phyloP scores from a whole-genome alignment of 1,140 invertebrate genomes.

The Drosophila navojoa region DNA sequence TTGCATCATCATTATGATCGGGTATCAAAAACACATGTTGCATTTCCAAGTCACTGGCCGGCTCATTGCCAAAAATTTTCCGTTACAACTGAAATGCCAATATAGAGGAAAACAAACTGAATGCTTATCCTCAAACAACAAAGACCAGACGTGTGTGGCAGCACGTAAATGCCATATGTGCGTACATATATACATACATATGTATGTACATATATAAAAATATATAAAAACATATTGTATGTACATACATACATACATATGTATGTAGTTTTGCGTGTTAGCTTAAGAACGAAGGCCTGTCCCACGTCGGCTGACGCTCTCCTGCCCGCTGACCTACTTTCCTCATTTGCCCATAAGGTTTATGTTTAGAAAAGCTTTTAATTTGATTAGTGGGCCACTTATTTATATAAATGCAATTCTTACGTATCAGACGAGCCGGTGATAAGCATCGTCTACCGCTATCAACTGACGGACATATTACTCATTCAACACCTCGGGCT shows the following conservation, averaged over 20 bases:
- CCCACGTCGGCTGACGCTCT: not conserved
- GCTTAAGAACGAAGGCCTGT: slow-evolving; percentile 18
- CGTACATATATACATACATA: too few species aligned
- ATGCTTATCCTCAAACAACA: slow-evolving; percentile 11
- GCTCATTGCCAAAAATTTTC: slow-evolving; percentile 48
- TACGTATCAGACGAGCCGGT: slow-evolving; percentile 31
- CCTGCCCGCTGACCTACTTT: slow-evolving; percentile 34
- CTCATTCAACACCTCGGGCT: slow-evolving; percentile 23
- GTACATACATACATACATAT: slow-evolving; percentile 1
- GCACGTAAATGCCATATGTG: slow-evolving; percentile 6
- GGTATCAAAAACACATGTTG: slow-evolving; percentile 38
- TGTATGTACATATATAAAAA: not conserved
- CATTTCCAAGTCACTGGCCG: slow-evolving; percentile 24
- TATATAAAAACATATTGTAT: not conserved
- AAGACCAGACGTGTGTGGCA: slow-evolving; percentile 23
- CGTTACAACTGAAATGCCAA: slow-evolving; percentile 35
- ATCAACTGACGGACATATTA: slow-evolving; percentile 25
- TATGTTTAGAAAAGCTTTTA: slow-evolving; percentile 35
- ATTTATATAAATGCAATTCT: slow-evolving; percentile 6
- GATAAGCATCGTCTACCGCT: slow-evolving; percentile 33
- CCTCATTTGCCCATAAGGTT: slow-evolving; percentile 1
- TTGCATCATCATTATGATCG: slow-evolving; percentile 32
- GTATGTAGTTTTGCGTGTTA: slow-evolving; percentile 8
- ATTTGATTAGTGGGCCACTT: slow-evolving; percentile 14
- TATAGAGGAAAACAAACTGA: slow-evolving; percentile 5